Conservation (phyloP, 2,888 invertebrate genomes). For the Amblyjoppa proteus region DNA sequence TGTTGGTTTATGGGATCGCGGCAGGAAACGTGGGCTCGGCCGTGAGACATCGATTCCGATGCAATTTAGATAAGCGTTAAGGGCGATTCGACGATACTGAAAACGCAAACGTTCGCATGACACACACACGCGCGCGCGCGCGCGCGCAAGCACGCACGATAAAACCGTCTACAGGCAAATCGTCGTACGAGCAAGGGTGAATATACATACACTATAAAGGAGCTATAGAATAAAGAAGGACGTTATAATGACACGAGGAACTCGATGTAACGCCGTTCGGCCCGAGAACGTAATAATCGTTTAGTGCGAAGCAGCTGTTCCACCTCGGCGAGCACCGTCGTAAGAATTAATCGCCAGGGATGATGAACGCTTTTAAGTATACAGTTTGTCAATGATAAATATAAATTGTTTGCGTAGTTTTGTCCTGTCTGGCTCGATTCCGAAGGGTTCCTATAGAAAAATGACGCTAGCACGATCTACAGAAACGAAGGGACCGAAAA, state of each 20-base stretch:
- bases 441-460: background rate
- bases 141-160: constrained; percentile 60
- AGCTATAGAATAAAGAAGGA: constrained; percentile 48
- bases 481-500: constrained; percentile 20
- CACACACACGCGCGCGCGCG: background rate
- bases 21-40: constrained; percentile 79
- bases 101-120: constrained; percentile 74
- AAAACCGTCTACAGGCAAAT: constrained; percentile 73
- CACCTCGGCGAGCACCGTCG: constrained; percentile 26
- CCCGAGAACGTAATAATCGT: constrained; percentile 57
- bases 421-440: constrained; percentile 19
- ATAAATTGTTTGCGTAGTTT: constrained; percentile 28
- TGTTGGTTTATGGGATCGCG: constrained; percentile 82
- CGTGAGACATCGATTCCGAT: constrained; percentile 83
- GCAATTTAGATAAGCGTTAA: constrained; percentile 84
- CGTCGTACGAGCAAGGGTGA: constrained; percentile 57
- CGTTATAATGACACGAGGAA: constrained; percentile 51
- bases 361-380: constrained; percentile 43
- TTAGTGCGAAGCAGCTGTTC: constrained; percentile 63
- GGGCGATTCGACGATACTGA: constrained; percentile 79
- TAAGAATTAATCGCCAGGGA: constrained; percentile 60
- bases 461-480: background rate
- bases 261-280: constrained; percentile 39
- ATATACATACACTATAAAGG: constrained; percentile 28
- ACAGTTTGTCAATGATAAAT: constrained; percentile 36